phyloP scores from a whole-genome alignment of 2,113 vertebrate genomes.

The Atrichornis clamosus region DNA sequence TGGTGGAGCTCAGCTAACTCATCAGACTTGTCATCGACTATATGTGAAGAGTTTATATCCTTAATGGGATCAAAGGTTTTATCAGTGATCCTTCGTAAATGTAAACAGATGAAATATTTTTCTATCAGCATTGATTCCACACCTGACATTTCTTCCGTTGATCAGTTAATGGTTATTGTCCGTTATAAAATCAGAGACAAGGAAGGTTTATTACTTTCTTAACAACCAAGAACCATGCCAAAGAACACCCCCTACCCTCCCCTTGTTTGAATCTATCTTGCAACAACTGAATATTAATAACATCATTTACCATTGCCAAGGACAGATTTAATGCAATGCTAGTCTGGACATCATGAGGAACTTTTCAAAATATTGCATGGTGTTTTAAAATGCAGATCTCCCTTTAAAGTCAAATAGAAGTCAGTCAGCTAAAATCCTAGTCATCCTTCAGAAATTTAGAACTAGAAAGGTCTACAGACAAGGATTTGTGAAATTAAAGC shows the following conservation, averaged over 20 bases:
- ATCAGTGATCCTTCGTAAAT: conserved; percentile 66
- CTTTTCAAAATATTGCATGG: background rate
- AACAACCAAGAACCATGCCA: conserved; percentile 22
- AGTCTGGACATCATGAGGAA: conserved; percentile 19
- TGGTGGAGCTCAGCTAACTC: conserved; percentile 59
- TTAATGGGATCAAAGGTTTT: conserved; percentile 81
- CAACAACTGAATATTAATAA: conserved; percentile 55
- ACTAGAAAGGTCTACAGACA: background rate
- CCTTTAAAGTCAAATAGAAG: conserved; percentile 51
- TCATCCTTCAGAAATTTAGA: conserved; percentile 4
- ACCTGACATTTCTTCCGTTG: conserved; percentile 72
- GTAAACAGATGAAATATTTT: conserved; percentile 69
- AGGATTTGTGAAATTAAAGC: conserved; percentile 26
- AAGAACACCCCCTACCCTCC: background rate
- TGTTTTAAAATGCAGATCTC: conserved; percentile 24
- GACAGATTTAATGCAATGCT: conserved; percentile 21
- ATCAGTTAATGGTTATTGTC: conserved; percentile 75
- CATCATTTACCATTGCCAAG: conserved; percentile 39
- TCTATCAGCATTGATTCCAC: conserved; percentile 69
- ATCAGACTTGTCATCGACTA: conserved; percentile 70
- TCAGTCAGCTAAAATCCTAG: conserved; percentile 25
- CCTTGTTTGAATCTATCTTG: conserved; percentile 34
- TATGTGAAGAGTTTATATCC: conserved; percentile 75
- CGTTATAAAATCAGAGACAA: conserved; percentile 54
- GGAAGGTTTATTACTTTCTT: conserved; percentile 60